These are phyloP conservation scores for Crypturellus tataupa DNA, from an alignment of 2,797 vertebrate genomes.

Conservation along the genomic window DNA sequence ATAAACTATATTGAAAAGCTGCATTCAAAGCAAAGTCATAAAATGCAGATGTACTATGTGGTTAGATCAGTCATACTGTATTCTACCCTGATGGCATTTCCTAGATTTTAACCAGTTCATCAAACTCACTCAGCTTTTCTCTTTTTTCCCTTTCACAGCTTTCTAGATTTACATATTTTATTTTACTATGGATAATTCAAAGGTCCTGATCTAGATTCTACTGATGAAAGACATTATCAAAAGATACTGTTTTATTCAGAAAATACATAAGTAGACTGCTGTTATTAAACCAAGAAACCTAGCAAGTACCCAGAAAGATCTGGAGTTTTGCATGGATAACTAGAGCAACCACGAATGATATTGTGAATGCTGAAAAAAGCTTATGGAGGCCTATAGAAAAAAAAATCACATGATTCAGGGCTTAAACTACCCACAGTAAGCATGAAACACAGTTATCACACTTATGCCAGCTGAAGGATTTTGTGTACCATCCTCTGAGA, in stretches of 20 bases:
- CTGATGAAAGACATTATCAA: background rate
- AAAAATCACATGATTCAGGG: background rate
- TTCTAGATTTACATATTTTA: background rate
- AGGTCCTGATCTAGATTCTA: background rate
- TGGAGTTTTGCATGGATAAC: background rate
- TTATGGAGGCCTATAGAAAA: background rate
- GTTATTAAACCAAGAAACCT: background rate
- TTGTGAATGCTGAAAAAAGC: background rate
- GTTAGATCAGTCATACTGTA: background rate
- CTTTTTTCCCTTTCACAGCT: background rate
- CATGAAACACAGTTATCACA: background rate
- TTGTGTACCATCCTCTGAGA: background rate
- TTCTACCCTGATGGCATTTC: background rate
- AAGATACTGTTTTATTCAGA: background rate
- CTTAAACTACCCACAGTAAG: background rate
- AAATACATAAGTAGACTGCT: background rate
- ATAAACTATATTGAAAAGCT: background rate
- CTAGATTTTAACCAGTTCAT: background rate
- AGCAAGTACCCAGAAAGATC: background rate
- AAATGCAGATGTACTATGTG: rapidly evolving
- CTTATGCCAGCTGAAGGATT: background rate
- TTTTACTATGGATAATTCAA: background rate
- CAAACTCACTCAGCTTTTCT: background rate
- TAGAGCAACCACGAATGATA: background rate
- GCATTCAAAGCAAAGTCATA: background rate